A percentile compares a stretch with the other conserved stretches of the same genome.
phyloP scores from a whole-genome alignment of 2,797 vertebrate genomes.

The Chanos chanos region DNA sequence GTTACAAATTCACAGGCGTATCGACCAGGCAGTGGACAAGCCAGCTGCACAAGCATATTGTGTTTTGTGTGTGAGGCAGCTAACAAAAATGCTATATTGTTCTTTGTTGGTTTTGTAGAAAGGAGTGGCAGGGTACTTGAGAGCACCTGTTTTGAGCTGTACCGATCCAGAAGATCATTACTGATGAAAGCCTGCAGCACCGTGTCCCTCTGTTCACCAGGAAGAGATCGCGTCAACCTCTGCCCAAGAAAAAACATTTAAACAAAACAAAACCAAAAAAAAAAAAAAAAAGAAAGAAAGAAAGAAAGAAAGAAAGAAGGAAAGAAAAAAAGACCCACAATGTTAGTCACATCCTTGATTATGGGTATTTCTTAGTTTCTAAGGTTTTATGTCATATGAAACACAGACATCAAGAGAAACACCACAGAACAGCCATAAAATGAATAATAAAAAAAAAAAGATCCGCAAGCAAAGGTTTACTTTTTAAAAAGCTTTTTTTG shows the following conservation, averaged over 20 bases:
- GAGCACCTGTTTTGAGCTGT: slow-evolving; percentile 77
- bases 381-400: too few species aligned
- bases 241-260: too few species aligned
- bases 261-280: slow-evolving; percentile 22
- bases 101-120: background rate
- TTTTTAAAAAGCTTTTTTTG: too few species aligned
- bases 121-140: background rate
- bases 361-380: too few species aligned
- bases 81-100: background rate
- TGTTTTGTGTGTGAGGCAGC: background rate
- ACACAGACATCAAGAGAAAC: background rate
- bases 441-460: too few species aligned
- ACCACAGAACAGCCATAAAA: too few species aligned
- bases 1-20: too few species aligned
- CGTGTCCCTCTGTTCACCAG: slow-evolving; percentile 93
- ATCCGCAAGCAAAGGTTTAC: too few species aligned
- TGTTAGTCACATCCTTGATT: background rate
- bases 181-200: slow-evolving; percentile 90
- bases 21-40: too few species aligned
- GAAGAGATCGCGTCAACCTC: slow-evolving; percentile 90
- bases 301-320: background rate
- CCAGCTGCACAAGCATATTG: too few species aligned
- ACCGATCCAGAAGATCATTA: slow-evolving; percentile 85
- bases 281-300: slow-evolving; percentile 4
- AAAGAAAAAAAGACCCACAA: background rate